phyloP scores from a whole-genome alignment of 2,797 vertebrate species.

The Sebastes taczanowskii region DNA sequence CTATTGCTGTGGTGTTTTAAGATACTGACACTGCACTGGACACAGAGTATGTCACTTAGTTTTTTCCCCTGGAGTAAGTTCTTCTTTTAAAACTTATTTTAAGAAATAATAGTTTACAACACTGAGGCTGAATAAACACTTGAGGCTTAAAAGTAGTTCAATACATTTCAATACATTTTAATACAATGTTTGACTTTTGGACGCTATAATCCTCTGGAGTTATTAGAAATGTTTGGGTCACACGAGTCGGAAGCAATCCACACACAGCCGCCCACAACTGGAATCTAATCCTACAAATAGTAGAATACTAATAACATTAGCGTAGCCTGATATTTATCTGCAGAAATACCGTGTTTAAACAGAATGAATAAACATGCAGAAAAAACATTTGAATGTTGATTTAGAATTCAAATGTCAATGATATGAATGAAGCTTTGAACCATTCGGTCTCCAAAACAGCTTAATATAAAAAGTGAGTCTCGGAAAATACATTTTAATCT shows the following conservation, averaged over 20 bases:
- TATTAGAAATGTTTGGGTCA: neutral
- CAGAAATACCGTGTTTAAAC: neutral
- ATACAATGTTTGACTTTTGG: fast-evolving
- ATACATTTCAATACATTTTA: too few relatives aligned
- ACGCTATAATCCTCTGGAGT: neutral
- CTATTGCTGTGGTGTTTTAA: neutral
- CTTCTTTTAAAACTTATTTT: neutral
- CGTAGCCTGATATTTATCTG: too few relatives aligned
- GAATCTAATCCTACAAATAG: neutral
- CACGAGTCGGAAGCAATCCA: neutral
- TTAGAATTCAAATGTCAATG: neutral
- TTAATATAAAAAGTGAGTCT: neutral
- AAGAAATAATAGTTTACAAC: neutral
- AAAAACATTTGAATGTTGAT: neutral
- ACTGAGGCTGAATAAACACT: neutral
- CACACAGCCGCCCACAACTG: neutral
- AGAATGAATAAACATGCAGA: neutral
- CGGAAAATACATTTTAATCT: neutral
- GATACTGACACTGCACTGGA: neutral
- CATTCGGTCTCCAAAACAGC: too few relatives aligned
- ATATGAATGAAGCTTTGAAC: too few relatives aligned
- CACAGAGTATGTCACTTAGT: neutral
- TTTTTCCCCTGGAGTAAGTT: neutral
- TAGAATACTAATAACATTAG: neutral
- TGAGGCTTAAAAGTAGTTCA: neutral